Evolutionary conservation across 2,888 invertebrate species (phyloP), one percentile per base, ranked within the genome.

Genomic region (Bombylius discolor): DNA sequence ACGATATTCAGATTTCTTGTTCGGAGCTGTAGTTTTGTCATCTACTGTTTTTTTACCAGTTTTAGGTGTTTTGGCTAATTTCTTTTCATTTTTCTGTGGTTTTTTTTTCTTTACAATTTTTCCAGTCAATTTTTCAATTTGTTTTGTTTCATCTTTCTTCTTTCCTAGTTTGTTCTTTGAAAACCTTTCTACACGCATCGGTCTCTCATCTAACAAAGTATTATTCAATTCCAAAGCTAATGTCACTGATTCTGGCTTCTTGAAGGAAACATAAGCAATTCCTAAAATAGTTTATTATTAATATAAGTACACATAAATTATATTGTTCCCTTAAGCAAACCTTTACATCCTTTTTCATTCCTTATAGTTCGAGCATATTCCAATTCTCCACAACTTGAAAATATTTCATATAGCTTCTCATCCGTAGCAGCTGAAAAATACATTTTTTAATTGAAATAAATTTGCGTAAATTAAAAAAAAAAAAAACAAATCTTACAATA

Each of bases 321-420:
- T 23, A 23, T 42, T 42, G 36, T 36, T 36, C 1, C 1, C 36
- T 13, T 44, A 44, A 5, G 32, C 42, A 32, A 36, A 45, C 63
- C 63, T 44, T 69, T 72, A 61, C 73, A 73, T 5, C 73, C 73
- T 47, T 68, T 67, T 1, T 66, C 65, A 2, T 67, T 68, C 33
- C 67, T 65, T 4, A 74, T 50, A 44, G 69, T 70, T 4, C 74
- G 67, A 13, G 73, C 66, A 55, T 73, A 74, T 33, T 74, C 69
- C 31, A 74, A 67, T 55, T 71, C 69, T 0, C 74, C 74, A 53
- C 73, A 73, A 55, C 65, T 69, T 4, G 67, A 68, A 56, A 74
- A 74, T 47, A 71, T 68, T 51, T 71, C 68, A 14, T 67, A 66
- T 8, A 74, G 58, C 14, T 69, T 66, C 23, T 71, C 66, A 53